A percentile compares a stretch with the other conserved stretches of the same genome.
phyloP scores from a whole-genome alignment of 1,140 invertebrate species.

The Drosophila erecta region DNA sequence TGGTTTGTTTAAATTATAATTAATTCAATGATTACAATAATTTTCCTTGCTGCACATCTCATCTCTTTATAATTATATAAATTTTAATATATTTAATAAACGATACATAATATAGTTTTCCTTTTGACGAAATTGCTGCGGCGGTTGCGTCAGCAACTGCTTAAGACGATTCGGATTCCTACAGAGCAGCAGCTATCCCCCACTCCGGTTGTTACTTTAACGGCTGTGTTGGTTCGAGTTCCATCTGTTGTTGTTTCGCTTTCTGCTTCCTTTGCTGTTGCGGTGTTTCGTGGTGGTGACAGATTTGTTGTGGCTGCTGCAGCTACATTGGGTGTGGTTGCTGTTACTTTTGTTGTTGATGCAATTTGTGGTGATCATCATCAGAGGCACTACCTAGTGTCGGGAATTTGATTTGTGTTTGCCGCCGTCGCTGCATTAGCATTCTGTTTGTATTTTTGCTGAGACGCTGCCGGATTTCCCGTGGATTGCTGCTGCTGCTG shows the following conservation, averaged over 20 bases:
- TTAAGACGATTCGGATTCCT: conserved; percentile 43
- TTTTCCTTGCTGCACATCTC: conserved; percentile 76
- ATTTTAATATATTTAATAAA: conserved; percentile 85
- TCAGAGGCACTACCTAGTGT: conserved; percentile 84
- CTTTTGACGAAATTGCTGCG: conserved; percentile 77
- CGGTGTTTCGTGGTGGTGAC: conserved; percentile 48
- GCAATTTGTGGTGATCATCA: conserved; percentile 37
- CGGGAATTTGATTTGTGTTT: conserved; percentile 84
- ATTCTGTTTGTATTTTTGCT: conserved; percentile 78
- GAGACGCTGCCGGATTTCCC: conserved; percentile 42
- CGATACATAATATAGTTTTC: conserved; percentile 84
- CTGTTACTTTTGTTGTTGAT: conserved; percentile 35
- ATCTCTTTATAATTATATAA: conserved; percentile 84
- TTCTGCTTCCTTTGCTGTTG: conserved; percentile 35
- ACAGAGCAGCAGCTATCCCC: conserved; percentile 50
- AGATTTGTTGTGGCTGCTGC: conserved; percentile 58
- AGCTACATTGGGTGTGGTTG: conserved; percentile 55
- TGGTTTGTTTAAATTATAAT: conserved; percentile 81
- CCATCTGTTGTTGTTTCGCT: conserved; percentile 35
- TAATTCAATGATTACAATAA: conserved; percentile 84
- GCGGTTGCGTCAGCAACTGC: conserved; percentile 59
- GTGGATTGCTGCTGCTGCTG: conserved; percentile 54
- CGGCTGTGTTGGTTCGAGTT: conserved; percentile 64
- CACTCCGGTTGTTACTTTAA: conserved; percentile 51
- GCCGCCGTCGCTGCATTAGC: conserved; percentile 63